Base-by-base conservation (phyloP, 2,888 invertebrate species). In the Cheiracanthium punctorium region DNA sequence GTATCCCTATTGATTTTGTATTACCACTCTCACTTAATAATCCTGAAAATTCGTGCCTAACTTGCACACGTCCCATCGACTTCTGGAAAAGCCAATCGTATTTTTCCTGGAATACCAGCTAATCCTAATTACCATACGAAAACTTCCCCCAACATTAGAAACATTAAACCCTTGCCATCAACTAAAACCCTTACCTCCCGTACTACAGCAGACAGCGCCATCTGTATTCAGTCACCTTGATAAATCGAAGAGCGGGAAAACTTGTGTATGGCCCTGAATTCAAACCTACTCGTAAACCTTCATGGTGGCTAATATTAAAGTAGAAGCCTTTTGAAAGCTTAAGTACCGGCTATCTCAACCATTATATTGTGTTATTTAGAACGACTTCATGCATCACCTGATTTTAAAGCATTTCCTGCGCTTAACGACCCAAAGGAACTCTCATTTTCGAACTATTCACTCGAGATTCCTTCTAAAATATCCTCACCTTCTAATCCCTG, bases 201-300 rank as follows among this genome's bases (percentile, higher is more conserved):
- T 24, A 12, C 24, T n/a, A 14, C 37, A 71, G 1, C 24, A 41
- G 41, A 71, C 70, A 71, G 33, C 41, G 41, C 70, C 70, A 71
- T 71, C 70, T 71, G 41, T 71, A 71, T 71, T 71, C 70, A 37
- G 41, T 10, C 37, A n/a, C 20, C 8, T 71, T 71, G 70, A 71
- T 71, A 71, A 71, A 71, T 71, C 70, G 70, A 71, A 71, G 41
- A 17, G 14, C 33, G n/a, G 17, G 69, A 17, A 69, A 33, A 20
- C 41, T 71, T 17, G 41, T 24, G n/a, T n/a, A 37, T 41, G 24
- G 5, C 29, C 10, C n/a, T 28, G 28, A 37, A 71, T 71, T 71
- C 41, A 41, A 71, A 71, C 37, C 33, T 24, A 33, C 70, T 41
- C 70, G 70, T 71, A 71, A 67, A 67, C 67, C 70, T 71, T 71